Evolutionary conservation across 2,888 invertebrate species (phyloP), one percentile per base, ranked within the genome.

Genomic region (Drosophila helvetica): DNA sequence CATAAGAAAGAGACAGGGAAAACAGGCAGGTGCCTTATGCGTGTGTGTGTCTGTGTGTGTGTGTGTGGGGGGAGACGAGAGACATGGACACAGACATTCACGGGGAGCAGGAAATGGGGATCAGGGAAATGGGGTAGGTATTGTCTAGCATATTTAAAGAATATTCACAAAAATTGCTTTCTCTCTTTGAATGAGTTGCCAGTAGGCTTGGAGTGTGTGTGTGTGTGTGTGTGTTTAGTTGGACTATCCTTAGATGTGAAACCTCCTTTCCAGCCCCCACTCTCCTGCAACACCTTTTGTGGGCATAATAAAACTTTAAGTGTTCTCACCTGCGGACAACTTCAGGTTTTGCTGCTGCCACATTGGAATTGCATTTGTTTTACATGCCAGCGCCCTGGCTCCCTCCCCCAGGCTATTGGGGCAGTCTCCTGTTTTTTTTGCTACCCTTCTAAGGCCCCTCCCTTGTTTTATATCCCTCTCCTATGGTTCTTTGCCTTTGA

Each of bases 281-380:
- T 27, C 17, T 12, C 10, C 18, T 50, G 18, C 52, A 30, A 17
- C 17, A 17, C 17, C 48, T 68, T 53, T 72, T 72, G 81, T 72
- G 62, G 77, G 68, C 70, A 71, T 82, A 74, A 85, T 87, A 87
- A 82, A 82, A 85, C 77, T 79, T 79, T 77, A 81, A 85, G 82
- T 85, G 74, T 62, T 62, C 76, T 62, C 77, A 81, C 82, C 85
- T 82, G 77, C 59, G 76, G 75, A 60, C 64, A 67, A 62, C 57
- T 64, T 53, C 48, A 56, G 69, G 57, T 51, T 50, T 43, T 73
- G 43, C 65, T 56, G 53, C 42, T 71, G 53, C 74, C 71, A 54
- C 71, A 74, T 71, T 64, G 71, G 74, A 64, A 74, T 73, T 72
- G 81, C 69, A 84, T 80, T 84, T 81, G 84, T 64, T 38, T 86